Base-by-base conservation (phyloP, 1,140 invertebrate genomes). In the Ptiloglossa arizonensis region DNA sequence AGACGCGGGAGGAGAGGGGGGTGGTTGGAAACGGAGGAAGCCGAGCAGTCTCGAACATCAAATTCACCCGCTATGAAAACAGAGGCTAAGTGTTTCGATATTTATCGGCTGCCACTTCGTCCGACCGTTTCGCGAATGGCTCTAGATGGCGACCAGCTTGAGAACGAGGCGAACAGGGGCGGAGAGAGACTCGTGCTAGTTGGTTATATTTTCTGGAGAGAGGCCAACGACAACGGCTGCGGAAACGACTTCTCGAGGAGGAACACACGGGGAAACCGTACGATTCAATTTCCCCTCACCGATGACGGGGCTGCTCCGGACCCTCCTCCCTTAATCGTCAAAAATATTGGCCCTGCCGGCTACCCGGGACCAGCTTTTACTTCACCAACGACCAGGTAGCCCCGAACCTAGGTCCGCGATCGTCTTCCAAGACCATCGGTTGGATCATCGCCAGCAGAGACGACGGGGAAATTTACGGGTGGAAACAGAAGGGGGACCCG, bases 41-140 rank as follows among this genome's bases (percentile, higher is more conserved):
- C 13, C 9, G 57, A 9, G 19, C 38, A 24, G 48, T 29, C 29
- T 54, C 35, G 68, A 60, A 44, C 57, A 62, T 69, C 67, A 66
- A 81, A 84, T 64, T 71, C 82, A 74, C 64, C 82, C 77, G 52
- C 79, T 89, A 86, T 87, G 74, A 90, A 91, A 89, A 90, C 81
- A 90, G 81, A 80, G 63, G 70, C 86, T 88, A 90, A 91, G 90
- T 90, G 89, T 91, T 90, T 89, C 85, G 88, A 90, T 91, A 91
- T 91, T 91, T 91, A 91, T 91, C 87, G 89, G 83, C 82, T 86
- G 80, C 83, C 82, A 87, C 82, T 87, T 86, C 81, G 68, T 81
- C 46, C 64, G 71, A 44, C 70, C 79, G 83, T 86, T 82, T 60
- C 72, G 67, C 64, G 81, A 80, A 72, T 81, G 71, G 80, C 70